These are phyloP conservation scores for Dipodomys stephensi DNA, from an alignment of 2,113 vertebrate genomes.

Conservation along the genomic window DNA sequence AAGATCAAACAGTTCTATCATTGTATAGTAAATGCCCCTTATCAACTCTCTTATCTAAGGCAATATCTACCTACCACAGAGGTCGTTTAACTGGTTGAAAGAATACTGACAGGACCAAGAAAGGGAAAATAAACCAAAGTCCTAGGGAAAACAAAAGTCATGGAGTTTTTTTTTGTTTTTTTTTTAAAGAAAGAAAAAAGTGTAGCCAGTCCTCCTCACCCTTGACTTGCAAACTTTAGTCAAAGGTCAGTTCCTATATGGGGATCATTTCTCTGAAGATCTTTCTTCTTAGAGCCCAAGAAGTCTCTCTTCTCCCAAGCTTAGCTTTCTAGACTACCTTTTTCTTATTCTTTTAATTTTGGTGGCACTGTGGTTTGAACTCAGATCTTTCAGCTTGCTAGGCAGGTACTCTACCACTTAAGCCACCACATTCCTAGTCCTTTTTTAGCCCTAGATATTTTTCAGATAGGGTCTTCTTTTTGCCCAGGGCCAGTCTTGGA, in stretches of 20 bases:
- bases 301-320: background rate
- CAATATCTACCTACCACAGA: background rate
- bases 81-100: slow-evolving; percentile 48
- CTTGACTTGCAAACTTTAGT: background rate
- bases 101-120: slow-evolving; percentile 2
- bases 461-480: no score
- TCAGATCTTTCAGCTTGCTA: no score
- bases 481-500: no score
- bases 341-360: no score
- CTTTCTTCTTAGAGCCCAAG: background rate
- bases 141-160: no score
- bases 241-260: background rate
- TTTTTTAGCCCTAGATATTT: no score
- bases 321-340: background rate
- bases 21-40: slow-evolving; percentile 22
- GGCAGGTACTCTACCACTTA: no score
- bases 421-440: no score
- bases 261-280: background rate
- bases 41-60: background rate
- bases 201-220: background rate
- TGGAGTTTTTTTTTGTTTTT: no score
- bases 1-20: background rate
- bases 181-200: background rate
- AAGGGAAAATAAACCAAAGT: slow-evolving; percentile 37
- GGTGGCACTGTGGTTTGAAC: no score